These are phyloP conservation scores for Acleris cristana DNA, from an alignment of 2,888 invertebrate species.

Conservation along the genomic window DNA sequence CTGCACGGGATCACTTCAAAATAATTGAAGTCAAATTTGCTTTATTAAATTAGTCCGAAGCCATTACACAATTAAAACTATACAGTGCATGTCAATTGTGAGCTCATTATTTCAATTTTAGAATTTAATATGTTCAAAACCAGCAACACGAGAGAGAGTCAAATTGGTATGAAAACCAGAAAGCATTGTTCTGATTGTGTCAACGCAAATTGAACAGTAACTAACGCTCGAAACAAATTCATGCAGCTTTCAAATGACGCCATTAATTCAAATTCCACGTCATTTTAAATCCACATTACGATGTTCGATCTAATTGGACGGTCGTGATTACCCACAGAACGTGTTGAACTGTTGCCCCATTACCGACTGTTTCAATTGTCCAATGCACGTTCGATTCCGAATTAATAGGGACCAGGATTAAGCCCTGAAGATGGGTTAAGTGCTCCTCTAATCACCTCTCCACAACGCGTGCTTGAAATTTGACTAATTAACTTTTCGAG, in stretches of 20 bases:
- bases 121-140: too few relatives aligned
- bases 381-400: constrained; percentile 64
- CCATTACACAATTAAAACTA: constrained; percentile 22
- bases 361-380: constrained; percentile 67
- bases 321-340: constrained; percentile 72
- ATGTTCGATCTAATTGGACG: constrained; percentile 59
- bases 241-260: constrained; percentile 41
- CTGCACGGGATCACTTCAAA: constrained; percentile 75
- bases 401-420: constrained; percentile 70
- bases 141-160: too few relatives aligned
- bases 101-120: too few relatives aligned
- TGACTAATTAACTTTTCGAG: constrained; percentile 53
- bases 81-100: background rate
- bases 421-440: constrained; percentile 64
- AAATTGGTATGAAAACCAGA: background rate
- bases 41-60: constrained; percentile 72
- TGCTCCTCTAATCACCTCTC: constrained; percentile 67
- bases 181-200: background rate
- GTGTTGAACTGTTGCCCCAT: constrained; percentile 65
- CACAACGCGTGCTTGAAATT: constrained; percentile 52
- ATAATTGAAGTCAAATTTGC: constrained; percentile 83
- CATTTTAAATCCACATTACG: constrained; percentile 58
- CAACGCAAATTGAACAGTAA: background rate
- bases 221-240: constrained; percentile 16
- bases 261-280: constrained; percentile 46